Evolutionary conservation across 2,888 invertebrate species (phyloP).

Genomic region (Phragmatobia fuliginosa): DNA sequence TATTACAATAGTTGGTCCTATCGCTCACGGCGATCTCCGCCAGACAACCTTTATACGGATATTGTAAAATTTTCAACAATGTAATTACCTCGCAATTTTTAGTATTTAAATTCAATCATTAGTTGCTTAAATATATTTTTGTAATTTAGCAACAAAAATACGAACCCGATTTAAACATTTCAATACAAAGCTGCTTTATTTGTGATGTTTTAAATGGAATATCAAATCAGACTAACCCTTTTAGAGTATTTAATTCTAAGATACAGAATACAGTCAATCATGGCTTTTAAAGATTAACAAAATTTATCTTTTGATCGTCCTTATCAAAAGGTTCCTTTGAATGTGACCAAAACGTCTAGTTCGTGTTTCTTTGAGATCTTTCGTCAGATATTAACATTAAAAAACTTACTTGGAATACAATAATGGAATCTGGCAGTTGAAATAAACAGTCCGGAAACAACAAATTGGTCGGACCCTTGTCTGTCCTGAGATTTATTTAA

Average conservation of each 20-base stretch:
- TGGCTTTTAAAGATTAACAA: slow-evolving; percentile 29
- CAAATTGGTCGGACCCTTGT: slow-evolving; percentile 71
- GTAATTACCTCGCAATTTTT: too few species aligned
- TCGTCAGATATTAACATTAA: slow-evolving; percentile 10
- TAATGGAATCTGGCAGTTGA: slow-evolving; percentile 55
- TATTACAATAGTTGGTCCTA: too few species aligned
- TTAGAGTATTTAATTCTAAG: slow-evolving; percentile 37
- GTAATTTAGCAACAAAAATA: background rate
- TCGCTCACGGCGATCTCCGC: too few species aligned
- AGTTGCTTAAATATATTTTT: too few species aligned
- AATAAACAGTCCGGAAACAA: slow-evolving; percentile 59
- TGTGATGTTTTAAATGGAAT: slow-evolving; percentile 33
- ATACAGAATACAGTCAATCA: slow-evolving; percentile 27
- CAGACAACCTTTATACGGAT: too few species aligned
- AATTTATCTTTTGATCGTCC: slow-evolving; percentile 32
- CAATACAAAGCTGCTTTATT: slow-evolving; percentile 2
- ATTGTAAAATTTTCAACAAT: too few species aligned
- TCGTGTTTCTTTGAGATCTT: slow-evolving; percentile 9
- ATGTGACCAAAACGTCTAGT: slow-evolving; percentile 4
- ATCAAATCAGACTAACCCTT: slow-evolving; percentile 21
- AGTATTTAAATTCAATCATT: too few species aligned
- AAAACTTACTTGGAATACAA: slow-evolving; percentile 53
- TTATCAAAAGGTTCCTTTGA: slow-evolving; percentile 14
- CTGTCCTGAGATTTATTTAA: slow-evolving; percentile 75
- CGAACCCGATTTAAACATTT: background rate